Evolutionary conservation across 1,140 invertebrate genomes (phyloP).

Genomic region (Drosophila sp.): DNA sequence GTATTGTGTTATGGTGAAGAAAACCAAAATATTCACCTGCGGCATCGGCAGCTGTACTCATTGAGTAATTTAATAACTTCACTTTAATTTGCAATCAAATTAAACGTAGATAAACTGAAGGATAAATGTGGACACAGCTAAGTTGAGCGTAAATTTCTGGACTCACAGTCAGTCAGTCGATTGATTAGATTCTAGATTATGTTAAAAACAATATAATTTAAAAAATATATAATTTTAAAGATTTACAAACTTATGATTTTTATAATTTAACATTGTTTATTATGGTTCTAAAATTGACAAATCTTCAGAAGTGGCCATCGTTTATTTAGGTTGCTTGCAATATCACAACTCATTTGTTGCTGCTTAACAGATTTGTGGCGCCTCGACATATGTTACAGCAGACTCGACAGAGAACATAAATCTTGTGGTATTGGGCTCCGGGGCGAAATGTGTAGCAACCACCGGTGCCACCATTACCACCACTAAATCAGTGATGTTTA

Average conservation of each 20-base stretch:
- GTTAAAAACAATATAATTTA: too few relatives aligned
- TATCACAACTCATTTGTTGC: constrained; percentile 55
- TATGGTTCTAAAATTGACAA: background rate
- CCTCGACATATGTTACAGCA: constrained; percentile 42
- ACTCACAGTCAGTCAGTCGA: too few relatives aligned
- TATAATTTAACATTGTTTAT: background rate
- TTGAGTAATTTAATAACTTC: background rate
- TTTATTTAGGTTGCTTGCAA: constrained; percentile 13
- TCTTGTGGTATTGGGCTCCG: constrained; percentile 39
- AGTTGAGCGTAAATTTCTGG: too few relatives aligned
- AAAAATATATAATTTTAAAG: too few relatives aligned
- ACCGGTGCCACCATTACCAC: constrained; percentile 46
- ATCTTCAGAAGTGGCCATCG: too few relatives aligned
- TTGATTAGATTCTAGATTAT: too few relatives aligned
- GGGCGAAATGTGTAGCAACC: constrained; percentile 1
- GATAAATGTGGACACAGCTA: too few relatives aligned
- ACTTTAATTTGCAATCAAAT: too few relatives aligned
- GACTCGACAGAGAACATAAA: constrained; percentile 47
- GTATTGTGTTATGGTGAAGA: constrained; percentile 7
- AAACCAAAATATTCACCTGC: background rate
- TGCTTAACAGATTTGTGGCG: constrained; percentile 43
- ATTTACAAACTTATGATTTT: too few relatives aligned
- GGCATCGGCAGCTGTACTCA: background rate
- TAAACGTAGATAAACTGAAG: too few relatives aligned
- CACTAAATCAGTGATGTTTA: constrained; percentile 77